phyloP scores from a whole-genome alignment of 2,888 invertebrate genomes.

The Dusona sp. region DNA sequence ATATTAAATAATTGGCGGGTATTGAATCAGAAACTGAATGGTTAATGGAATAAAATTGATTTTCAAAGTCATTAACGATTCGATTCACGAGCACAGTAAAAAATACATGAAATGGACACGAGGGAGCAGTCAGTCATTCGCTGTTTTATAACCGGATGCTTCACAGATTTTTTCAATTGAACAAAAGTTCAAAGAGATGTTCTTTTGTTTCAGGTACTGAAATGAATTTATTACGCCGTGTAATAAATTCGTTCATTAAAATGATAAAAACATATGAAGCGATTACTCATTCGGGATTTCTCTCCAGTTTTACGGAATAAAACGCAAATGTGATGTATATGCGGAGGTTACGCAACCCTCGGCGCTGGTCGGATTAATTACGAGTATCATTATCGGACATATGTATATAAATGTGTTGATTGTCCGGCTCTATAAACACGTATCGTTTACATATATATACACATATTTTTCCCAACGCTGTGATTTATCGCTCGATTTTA shows the following conservation, averaged over 20 bases:
- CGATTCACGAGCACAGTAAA: background rate
- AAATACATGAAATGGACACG: background rate
- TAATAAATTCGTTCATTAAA: background rate
- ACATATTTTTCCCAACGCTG: background rate
- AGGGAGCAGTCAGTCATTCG: background rate
- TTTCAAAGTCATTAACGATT: background rate
- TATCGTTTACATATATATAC: background rate
- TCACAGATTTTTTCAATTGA: background rate
- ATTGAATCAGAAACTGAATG: background rate
- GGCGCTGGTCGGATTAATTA: background rate
- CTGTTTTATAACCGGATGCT: background rate
- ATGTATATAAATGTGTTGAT: background rate
- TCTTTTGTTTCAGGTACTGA: background rate
- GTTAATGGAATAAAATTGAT: background rate
- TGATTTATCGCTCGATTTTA: conserved; percentile 4
- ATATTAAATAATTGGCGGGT: background rate
- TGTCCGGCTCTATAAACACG: background rate
- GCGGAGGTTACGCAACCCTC: conserved; percentile 1
- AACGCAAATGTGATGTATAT: background rate
- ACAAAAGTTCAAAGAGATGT: background rate
- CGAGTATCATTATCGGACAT: conserved; percentile 3
- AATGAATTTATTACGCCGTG: no score
- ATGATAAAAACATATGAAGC: background rate
- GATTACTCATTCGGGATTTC: background rate
- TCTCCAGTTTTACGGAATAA: background rate